A percentile compares a stretch with the other conserved stretches of the same genome.
These are phyloP conservation scores for Cancer borealis DNA, from an alignment of 2,888 invertebrate species.

Conservation along the genomic window DNA sequence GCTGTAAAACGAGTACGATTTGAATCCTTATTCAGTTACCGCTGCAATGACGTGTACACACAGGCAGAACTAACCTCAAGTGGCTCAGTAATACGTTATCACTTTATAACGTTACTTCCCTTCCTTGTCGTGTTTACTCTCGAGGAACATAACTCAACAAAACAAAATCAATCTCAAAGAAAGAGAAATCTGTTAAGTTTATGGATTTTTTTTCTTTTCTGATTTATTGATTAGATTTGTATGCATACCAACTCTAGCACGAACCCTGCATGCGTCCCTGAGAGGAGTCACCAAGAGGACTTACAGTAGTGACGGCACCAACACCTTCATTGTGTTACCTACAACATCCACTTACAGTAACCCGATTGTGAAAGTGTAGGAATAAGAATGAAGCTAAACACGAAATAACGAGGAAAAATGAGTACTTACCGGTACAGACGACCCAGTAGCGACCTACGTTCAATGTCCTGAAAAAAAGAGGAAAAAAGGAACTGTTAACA, in stretches of 20 bases:
- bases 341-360: too few relatives aligned
- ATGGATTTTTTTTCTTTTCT: neutral
- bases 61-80: neutral
- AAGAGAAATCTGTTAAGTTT: neutral
- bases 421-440: neutral
- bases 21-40: neutral
- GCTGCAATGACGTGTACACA: neutral
- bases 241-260: neutral
- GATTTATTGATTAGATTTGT: neutral
- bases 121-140: neutral
- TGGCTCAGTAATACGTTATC: neutral
- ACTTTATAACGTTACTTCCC: neutral
- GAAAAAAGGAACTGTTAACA: conserved; percentile 21
- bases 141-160: neutral
- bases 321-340: too few relatives aligned
- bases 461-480: neutral
- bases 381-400: too few relatives aligned
- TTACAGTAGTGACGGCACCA: too few relatives aligned
- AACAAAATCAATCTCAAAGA: neutral
- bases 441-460: neutral
- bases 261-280: neutral
- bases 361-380: too few relatives aligned
- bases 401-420: neutral
- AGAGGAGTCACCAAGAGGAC: neutral
- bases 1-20: neutral